Percentiles rank a stretch among this genome's conserved stretches.
phyloP scores from a whole-genome alignment of 2,888 invertebrate species.

The Drosophila atripex region DNA sequence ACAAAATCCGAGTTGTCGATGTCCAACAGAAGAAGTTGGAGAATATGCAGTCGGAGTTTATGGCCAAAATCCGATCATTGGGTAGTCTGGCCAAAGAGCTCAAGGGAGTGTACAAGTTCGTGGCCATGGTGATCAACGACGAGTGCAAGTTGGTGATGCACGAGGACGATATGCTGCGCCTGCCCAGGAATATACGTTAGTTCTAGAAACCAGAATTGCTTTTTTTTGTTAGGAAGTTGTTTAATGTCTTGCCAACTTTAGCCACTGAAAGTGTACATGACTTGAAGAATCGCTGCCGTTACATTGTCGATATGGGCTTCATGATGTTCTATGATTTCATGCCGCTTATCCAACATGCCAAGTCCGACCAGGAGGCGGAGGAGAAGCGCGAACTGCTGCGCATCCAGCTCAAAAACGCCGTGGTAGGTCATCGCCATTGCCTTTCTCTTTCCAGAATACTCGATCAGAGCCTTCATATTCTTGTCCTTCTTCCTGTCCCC shows the following conservation, averaged over 20 bases:
- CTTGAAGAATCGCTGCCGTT: conserved; percentile 49
- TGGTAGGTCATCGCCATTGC: conserved; percentile 38
- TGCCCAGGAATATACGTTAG: conserved; percentile 65
- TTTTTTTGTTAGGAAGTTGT: too few species aligned
- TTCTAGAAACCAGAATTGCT: too few species aligned
- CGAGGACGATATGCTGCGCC: conserved; percentile 44
- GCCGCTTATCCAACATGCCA: conserved; percentile 8
- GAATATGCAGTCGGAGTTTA: conserved; percentile 54
- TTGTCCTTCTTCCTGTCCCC: not conserved
- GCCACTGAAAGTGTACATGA: conserved; percentile 51
- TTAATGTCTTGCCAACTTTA: conserved; percentile 5
- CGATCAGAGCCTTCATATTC: not conserved
- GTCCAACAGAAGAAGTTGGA: conserved; percentile 39
- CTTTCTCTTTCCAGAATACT: too few species aligned
- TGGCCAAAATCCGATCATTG: conserved; percentile 41
- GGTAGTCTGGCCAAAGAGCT: conserved; percentile 22
- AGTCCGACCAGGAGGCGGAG: conserved; percentile 7
- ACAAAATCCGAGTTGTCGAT: conserved; percentile 40
- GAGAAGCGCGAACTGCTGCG: conserved; percentile 24
- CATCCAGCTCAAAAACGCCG: conserved; percentile 34
- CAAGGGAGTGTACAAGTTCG: conserved; percentile 52
- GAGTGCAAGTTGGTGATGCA: conserved; percentile 53
- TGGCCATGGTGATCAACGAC: conserved; percentile 52
- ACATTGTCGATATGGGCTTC: conserved; percentile 37
- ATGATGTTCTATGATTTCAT: conserved; percentile 41